Conservation (phyloP, 2,888 invertebrate genomes). For the Sinotaia quadrata region DNA sequence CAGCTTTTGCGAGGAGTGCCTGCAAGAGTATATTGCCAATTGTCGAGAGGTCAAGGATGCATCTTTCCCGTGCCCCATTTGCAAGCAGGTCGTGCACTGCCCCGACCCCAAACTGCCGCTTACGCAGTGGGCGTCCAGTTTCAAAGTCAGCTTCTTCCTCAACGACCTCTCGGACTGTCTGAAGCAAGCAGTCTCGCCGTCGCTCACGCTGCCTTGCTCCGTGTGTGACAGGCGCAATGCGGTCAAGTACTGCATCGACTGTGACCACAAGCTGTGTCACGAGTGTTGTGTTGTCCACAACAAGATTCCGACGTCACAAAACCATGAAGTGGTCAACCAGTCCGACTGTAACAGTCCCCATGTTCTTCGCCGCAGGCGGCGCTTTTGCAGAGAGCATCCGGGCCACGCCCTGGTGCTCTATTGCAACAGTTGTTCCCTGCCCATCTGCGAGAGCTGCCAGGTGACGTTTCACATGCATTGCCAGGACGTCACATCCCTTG, state of each 20-base stretch:
- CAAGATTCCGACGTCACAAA: slow-evolving; percentile 11
- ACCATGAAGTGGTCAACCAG: slow-evolving; percentile 18
- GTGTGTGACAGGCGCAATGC: slow-evolving; percentile 11
- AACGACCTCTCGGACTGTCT: slow-evolving; percentile 22
- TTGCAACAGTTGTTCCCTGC: slow-evolving; percentile 4
- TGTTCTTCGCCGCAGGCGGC: slow-evolving; percentile 8
- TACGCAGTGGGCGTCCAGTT: slow-evolving; percentile 16
- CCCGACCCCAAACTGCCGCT: slow-evolving; percentile 9
- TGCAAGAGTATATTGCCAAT: slow-evolving; percentile 16
- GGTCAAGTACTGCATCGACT: slow-evolving; percentile 19
- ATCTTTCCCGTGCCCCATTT: slow-evolving; percentile 20
- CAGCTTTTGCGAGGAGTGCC: slow-evolving; percentile 27
- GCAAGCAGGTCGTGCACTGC: slow-evolving; percentile 16
- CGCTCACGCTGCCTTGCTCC: not conserved
- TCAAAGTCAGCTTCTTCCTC: slow-evolving; percentile 23
- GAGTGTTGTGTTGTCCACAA: slow-evolving; percentile 10
- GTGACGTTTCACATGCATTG: slow-evolving; percentile 17
- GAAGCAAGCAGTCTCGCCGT: not conserved
- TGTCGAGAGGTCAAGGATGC: slow-evolving; percentile 11
- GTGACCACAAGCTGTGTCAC: slow-evolving; percentile 21
- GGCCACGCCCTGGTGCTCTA: slow-evolving; percentile 9
- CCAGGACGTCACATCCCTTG: not conserved
- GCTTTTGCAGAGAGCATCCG: slow-evolving; percentile 3
- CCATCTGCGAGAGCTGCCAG: slow-evolving; percentile 16
- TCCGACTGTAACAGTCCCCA: slow-evolving; percentile 10